phyloP scores from a whole-genome alignment of 2,888 invertebrate species.

The Drosophila affinis region DNA sequence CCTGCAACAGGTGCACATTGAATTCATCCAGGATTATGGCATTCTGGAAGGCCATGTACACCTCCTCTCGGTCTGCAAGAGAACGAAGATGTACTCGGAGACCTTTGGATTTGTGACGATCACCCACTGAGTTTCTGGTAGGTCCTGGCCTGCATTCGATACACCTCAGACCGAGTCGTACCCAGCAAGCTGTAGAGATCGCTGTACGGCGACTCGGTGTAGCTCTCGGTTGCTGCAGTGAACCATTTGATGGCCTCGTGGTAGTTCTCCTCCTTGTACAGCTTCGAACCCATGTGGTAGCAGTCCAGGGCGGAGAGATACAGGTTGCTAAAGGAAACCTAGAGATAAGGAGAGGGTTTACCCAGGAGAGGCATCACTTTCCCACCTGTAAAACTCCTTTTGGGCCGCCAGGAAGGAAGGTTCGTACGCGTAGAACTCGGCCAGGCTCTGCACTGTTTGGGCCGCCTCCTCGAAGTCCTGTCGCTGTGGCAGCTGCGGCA shows the following conservation, averaged over 20 bases:
- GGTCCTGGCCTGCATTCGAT: conserved; percentile 33
- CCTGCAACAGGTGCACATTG: conserved; percentile 20
- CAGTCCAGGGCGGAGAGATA: conserved; percentile 46
- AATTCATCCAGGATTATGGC: conserved; percentile 27
- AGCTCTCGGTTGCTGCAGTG: conserved; percentile 39
- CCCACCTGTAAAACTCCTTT: conserved; percentile 34
- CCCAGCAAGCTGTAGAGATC: conserved; percentile 32
- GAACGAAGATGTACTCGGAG: not conserved
- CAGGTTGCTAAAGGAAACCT: conserved; percentile 6
- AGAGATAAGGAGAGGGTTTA: not conserved
- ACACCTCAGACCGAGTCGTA: conserved; percentile 32
- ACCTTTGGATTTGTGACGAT: not conserved
- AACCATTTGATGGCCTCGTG: conserved; percentile 50
- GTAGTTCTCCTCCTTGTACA: conserved; percentile 27
- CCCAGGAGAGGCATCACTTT: not conserved
- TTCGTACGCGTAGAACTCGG: conserved; percentile 40
- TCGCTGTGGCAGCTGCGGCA: conserved; percentile 14
- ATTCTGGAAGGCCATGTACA: not conserved
- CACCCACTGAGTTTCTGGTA: conserved; percentile 31
- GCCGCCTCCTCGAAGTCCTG: conserved; percentile 3
- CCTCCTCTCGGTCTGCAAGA: conserved; percentile 20
- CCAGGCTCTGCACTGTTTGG: conserved; percentile 12
- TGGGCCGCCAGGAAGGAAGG: conserved; percentile 30
- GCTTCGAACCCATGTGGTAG: conserved; percentile 49
- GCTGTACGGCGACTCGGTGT: conserved; percentile 8